Percentiles rank a stretch among this genome's conserved stretches.
Conservation (phyloP, 2,797 vertebrate species). For the Enteromius anoplus region DNA sequence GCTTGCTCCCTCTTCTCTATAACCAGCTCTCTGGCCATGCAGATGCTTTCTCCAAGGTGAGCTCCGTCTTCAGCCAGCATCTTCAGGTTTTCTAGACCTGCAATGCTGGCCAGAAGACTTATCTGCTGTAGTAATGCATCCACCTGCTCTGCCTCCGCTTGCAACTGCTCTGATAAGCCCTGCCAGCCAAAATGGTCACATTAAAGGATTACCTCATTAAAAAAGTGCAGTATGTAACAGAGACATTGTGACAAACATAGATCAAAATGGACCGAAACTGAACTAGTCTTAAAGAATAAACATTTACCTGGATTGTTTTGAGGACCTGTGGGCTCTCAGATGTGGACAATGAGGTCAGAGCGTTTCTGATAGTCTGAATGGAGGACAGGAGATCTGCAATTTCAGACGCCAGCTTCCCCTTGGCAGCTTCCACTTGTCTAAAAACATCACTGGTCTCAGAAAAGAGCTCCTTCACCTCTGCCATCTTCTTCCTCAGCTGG, state of each 20-base stretch:
- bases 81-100: conserved; percentile 71
- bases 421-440: conserved; percentile 63
- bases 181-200: conserved; percentile 55
- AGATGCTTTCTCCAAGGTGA: conserved; percentile 70
- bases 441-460: conserved; percentile 70
- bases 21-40: conserved; percentile 77
- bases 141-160: conserved; percentile 77
- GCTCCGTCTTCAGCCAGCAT: conserved; percentile 72
- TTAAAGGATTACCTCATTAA: no score
- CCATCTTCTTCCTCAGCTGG: conserved; percentile 72
- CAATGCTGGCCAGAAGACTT: conserved; percentile 67
- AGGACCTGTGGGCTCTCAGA: conserved; percentile 57
- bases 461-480: conserved; percentile 72
- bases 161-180: conserved; percentile 81
- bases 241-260: background rate
- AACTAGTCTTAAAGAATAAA: background rate
- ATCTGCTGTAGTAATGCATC: conserved; percentile 80
- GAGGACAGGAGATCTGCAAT: conserved; percentile 65
- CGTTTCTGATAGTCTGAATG: conserved; percentile 63
- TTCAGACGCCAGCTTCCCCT: conserved; percentile 61
- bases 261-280: background rate
- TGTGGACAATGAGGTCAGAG: conserved; percentile 58
- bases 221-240: background rate
- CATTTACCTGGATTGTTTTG: conserved; percentile 67
- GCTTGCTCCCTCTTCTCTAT: conserved; percentile 78